phyloP scores from a whole-genome alignment of 2,113 vertebrate genomes.

The Strix uralensis region DNA sequence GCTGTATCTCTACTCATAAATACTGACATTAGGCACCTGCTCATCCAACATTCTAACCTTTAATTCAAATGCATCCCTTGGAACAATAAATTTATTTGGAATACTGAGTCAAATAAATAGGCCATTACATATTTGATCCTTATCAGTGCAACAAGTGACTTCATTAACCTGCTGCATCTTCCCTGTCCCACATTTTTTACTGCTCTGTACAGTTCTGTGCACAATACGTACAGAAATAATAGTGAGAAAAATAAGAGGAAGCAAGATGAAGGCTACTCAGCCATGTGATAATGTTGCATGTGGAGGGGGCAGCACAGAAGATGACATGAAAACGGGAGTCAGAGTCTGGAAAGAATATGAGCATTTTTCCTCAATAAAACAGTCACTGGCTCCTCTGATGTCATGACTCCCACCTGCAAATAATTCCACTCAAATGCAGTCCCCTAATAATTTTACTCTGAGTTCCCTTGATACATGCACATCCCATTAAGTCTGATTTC shows the following conservation, averaged over 20 bases:
- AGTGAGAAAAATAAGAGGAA: neutral
- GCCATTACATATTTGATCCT: neutral
- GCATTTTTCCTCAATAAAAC: neutral
- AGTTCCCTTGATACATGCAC: neutral
- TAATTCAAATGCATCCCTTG: neutral
- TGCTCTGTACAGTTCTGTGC: neutral
- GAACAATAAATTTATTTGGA: neutral
- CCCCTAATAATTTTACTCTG: neutral
- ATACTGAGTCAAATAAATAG: neutral
- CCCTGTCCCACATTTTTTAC: neutral
- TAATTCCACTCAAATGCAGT: neutral
- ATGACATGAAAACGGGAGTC: neutral
- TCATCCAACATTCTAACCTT: neutral
- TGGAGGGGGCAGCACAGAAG: neutral
- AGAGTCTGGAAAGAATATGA: neutral
- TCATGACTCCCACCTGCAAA: neutral
- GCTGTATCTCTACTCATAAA: neutral
- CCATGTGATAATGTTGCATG: neutral
- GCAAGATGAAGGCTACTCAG: neutral
- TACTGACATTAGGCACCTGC: neutral
- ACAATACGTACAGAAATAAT: neutral
- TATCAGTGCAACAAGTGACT: neutral
- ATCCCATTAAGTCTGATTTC: neutral
- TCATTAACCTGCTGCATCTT: neutral
- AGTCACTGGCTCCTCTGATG: neutral